phyloP scores from a whole-genome alignment of 1,140 invertebrate genomes.

The Scaptomyza montana region DNA sequence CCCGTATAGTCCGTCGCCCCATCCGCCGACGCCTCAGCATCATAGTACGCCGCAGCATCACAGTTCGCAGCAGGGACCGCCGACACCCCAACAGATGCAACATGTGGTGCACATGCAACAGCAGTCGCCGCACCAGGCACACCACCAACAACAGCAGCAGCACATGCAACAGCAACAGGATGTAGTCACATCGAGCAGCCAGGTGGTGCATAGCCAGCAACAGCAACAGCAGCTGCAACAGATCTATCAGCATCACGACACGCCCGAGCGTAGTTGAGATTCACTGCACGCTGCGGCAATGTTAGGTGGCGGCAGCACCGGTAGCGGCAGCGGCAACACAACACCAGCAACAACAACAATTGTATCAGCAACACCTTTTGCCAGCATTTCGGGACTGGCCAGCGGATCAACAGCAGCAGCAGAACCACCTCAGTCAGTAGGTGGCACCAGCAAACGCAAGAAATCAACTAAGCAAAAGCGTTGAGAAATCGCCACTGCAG shows the following conservation, averaged over 20 bases:
- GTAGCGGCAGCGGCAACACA: slow-evolving; percentile 29
- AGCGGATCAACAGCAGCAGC: slow-evolving; percentile 44
- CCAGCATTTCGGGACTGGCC: slow-evolving; percentile 64
- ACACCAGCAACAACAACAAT: slow-evolving; percentile 22
- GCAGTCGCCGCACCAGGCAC: slow-evolving; percentile 64
- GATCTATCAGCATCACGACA: slow-evolving; percentile 83
- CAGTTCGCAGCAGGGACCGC: slow-evolving; percentile 69
- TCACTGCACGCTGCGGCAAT: slow-evolving; percentile 79
- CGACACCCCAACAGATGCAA: slow-evolving; percentile 81
- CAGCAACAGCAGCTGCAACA: slow-evolving; percentile 80
- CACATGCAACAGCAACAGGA: slow-evolving; percentile 82
- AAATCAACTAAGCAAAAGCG: slow-evolving; percentile 77
- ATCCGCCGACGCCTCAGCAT: slow-evolving; percentile 77
- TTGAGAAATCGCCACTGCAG: slow-evolving; percentile 59
- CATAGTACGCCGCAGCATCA: slow-evolving; percentile 75
- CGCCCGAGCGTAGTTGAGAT: slow-evolving; percentile 84
- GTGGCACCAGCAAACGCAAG: slow-evolving; percentile 74
- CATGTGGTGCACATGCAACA: slow-evolving; percentile 82
- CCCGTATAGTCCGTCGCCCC: slow-evolving; percentile 83
- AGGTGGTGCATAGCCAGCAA: slow-evolving; percentile 68
- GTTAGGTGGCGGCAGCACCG: slow-evolving; percentile 62
- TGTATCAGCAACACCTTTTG: slow-evolving; percentile 56
- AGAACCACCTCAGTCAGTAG: slow-evolving; percentile 29
- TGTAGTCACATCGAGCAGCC: slow-evolving; percentile 79
- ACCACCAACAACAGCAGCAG: slow-evolving; percentile 75